These are phyloP conservation scores for Prionace glauca DNA, from an alignment of 2,797 vertebrate genomes.

Conservation along the genomic window DNA sequence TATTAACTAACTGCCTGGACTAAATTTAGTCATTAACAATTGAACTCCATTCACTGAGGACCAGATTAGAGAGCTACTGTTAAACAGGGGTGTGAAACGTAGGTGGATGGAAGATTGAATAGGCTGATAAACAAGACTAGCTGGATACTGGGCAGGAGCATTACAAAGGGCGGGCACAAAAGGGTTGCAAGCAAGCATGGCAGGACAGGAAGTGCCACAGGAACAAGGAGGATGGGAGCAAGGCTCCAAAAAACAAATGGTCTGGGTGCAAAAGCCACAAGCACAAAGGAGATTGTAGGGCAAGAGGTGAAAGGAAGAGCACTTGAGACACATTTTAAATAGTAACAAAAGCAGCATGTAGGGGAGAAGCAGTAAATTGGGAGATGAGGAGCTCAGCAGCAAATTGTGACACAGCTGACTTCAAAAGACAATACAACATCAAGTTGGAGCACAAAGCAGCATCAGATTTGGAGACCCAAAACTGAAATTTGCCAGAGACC, in stretches of 20 bases:
- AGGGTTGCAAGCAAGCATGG: background rate
- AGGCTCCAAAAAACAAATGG: background rate
- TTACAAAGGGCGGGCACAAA: background rate
- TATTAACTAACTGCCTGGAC: background rate
- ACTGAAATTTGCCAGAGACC: background rate
- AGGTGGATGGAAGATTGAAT: background rate
- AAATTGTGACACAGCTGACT: background rate
- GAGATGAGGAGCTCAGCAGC: background rate
- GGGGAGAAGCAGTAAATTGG: background rate
- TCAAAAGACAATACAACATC: background rate
- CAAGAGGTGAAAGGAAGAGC: background rate
- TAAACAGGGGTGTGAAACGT: background rate
- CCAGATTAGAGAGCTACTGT: background rate
- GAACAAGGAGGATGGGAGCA: background rate
- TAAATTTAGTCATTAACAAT: background rate
- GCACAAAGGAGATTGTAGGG: background rate
- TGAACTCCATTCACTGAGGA: background rate
- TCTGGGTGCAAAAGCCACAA: background rate
- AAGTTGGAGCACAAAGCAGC: background rate
- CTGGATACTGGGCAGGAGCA: background rate
- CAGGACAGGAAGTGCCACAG: background rate
- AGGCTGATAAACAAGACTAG: background rate
- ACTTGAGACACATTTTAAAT: background rate
- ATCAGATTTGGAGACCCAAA: background rate
- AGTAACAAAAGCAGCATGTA: background rate